Percentiles rank a stretch among this genome's conserved stretches.
Evolutionary conservation across 2,888 invertebrate genomes (phyloP).

Genomic region (Erannis defoliaria): DNA sequence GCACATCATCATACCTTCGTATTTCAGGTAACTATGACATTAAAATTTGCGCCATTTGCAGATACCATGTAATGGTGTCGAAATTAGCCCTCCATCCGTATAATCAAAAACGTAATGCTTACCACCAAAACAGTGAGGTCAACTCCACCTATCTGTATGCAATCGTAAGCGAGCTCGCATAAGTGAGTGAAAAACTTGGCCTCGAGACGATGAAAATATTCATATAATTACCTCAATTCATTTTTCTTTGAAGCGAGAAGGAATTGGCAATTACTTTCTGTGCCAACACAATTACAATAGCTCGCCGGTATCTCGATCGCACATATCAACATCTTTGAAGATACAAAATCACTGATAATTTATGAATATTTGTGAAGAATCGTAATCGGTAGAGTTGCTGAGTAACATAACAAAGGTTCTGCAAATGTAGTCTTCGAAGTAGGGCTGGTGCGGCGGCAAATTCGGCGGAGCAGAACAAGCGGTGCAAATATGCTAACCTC

Average conservation of each 20-base stretch:
- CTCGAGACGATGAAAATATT: conserved; percentile 38
- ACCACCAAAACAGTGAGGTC: conserved; percentile 23
- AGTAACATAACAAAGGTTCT: too few species aligned
- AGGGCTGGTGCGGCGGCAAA: too few species aligned
- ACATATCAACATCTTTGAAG: too few species aligned
- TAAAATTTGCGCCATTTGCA: conserved; percentile 12
- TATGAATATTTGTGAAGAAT: too few species aligned
- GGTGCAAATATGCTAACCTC: too few species aligned
- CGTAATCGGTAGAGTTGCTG: too few species aligned
- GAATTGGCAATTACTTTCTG: conserved; percentile 17
- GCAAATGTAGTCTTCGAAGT: too few species aligned
- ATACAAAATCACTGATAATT: too few species aligned
- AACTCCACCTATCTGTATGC: conserved; percentile 23
- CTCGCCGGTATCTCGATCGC: too few species aligned
- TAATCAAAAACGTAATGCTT: conserved; percentile 16
- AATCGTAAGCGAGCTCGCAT: conserved; percentile 22
- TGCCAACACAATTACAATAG: conserved; percentile 21
- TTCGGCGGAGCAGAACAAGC: too few species aligned
- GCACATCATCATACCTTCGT: conserved; percentile 3
- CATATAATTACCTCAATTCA: conserved; percentile 8
- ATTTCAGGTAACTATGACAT: conserved; percentile 2
- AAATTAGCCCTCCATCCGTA: conserved; percentile 17
- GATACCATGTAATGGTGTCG: conserved; percentile 14
- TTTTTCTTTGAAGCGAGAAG: conserved; percentile 12
- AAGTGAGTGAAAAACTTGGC: conserved; percentile 39